phyloP scores from a whole-genome alignment of 2,888 invertebrate genomes.

The Acleris sparsana region DNA sequence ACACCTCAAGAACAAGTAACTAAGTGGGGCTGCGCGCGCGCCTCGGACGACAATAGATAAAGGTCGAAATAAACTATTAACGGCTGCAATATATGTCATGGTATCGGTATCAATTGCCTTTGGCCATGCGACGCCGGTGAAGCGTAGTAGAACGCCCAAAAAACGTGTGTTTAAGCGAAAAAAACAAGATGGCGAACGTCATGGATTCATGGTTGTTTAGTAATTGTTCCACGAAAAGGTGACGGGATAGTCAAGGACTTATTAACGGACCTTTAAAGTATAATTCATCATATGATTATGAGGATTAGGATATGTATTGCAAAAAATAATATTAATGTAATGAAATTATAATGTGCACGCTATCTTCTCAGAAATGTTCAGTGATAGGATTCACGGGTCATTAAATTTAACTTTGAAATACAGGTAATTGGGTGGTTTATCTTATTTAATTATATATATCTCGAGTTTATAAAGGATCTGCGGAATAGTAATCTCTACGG shows the following conservation, averaged over 20 bases:
- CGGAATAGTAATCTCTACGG: constrained; percentile 16
- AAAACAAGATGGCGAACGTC: neutral
- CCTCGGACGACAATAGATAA: constrained; percentile 66
- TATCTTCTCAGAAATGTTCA: neutral
- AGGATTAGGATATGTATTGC: no score
- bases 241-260: no score
- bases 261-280: no score
- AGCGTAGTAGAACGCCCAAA: constrained; percentile 33
- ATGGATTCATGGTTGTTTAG: neutral
- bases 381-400: constrained; percentile 11
- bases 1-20: constrained; percentile 60
- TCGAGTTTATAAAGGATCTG: constrained; percentile 5
- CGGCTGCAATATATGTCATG: constrained; percentile 72
- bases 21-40: constrained; percentile 70
- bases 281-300: no score
- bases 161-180: neutral
- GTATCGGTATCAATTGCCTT: constrained; percentile 56
- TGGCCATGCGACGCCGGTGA: constrained; percentile 49
- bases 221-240: no score
- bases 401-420: constrained; percentile 20
- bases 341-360: no score
- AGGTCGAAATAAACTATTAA: constrained; percentile 65
- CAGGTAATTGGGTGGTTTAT: constrained; percentile 8
- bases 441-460: constrained; percentile 17
- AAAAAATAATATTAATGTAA: no score